Evolutionary conservation across 2,888 invertebrate species (phyloP), one percentile per base, ranked within the genome.

Genomic region (Hirtodrosophila confusa): DNA sequence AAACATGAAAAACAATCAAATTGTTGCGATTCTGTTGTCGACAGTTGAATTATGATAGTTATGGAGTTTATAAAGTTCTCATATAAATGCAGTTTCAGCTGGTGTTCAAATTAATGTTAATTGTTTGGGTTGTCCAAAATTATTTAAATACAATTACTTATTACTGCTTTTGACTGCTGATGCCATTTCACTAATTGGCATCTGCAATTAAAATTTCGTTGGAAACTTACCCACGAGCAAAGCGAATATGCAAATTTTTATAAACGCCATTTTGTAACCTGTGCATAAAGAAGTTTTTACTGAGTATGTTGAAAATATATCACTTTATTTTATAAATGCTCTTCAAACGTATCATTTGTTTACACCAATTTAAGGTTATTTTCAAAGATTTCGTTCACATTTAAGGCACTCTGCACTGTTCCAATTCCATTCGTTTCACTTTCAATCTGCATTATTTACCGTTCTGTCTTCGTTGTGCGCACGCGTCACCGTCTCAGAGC

Each of bases 221-320:
- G 53, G 3, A 60, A 56, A 87, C 89, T 90, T 78, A 90, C 90
- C 89, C 70, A 89, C 73, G 45, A 78, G 70, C 78, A 89, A 68
- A 39, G 84, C 86, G 72, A 90, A 82, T 78, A 90, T 84, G 85
- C 88, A 90, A 66, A 90, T 80, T 76, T 89, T 89, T 40, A 89
- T 58, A 68, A 75, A 69, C 77, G 84, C 86, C 89, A 90, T 90
- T 80, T 85, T 86, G 69, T 73, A 44, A 83, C 67, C 80, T 82
- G 64, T 48, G 51, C 58, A 64, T 53, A 68, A 60, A 82, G 47
- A 79, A 57, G 44, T 60, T 55, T 61, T 33, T 35, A 24, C 29
- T 50, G n/a, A 9, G 27, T 24, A 24, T 36, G 7, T 11, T 17
- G 44, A 48, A 27, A 39, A 17, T 29, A 27, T 36, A 27, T 36